Evolutionary conservation across 2,797 vertebrate species (phyloP), one percentile per base, ranked within the genome.

Genomic region (Salmo trutta): DNA sequence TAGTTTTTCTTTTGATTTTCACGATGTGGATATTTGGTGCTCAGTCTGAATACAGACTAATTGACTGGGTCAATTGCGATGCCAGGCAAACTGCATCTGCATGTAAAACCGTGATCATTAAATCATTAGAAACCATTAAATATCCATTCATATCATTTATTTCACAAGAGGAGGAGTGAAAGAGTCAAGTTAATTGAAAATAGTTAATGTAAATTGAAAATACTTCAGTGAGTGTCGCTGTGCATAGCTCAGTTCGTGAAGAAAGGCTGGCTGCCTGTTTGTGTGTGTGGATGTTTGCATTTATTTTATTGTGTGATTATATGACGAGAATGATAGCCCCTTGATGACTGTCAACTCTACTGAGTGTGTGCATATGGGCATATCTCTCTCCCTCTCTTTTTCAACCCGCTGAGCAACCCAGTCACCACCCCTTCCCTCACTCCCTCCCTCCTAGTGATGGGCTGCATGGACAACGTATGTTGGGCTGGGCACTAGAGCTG

Each of bases 61-160:
- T 85, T 62, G 81, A 89, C 82, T 84, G 84, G 89, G 85, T 91
- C 89, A 90, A 88, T 86, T 81, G 83, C 81, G 80, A 84, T 19
- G 75, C 56, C 24, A 81, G 74, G 76, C 77, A 74, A 33, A 74
- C 52, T 31, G 75, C 66, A 69, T 71, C 36, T 79, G 73, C 82
- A 75, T 81, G 78, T 71, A 71, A 52, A 52, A 71, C 21, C 81
- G 51, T 83, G 69, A 71, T 90, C 83, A 90, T 92, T 92, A 89
- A 91, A 91, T 89, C 85, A 90, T 90, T 89, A 88, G 73, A 87
- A 88, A 87, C 79, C 86, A 86, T 81, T 89, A 79, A 91, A 88
- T 90, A 88, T 86, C 86, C 85, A 88, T 90, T 87, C 88, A 84
- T 86, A 83, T 90, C 90, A 87, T 90, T 90, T 87, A 77, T 80